Base-by-base conservation (phyloP, 2,888 invertebrate species). In the Eumerus sabulonum region DNA sequence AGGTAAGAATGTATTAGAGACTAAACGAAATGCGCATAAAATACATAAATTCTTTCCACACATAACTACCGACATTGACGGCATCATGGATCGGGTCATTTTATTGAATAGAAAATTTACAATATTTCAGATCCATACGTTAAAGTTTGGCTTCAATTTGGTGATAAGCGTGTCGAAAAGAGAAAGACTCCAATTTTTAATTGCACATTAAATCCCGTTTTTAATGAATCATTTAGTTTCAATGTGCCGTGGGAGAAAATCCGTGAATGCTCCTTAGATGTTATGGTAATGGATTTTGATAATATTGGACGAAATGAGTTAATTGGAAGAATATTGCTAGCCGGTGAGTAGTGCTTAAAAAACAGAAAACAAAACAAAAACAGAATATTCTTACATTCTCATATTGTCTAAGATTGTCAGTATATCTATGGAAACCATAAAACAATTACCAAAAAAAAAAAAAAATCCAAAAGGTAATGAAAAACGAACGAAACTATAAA, bases 181-280 rank as follows among this genome's bases (percentile, higher is more conserved):
- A 94, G 96, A 89, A 98, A 98, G 92, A 98, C 98, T 62, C 96
- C 96, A 79, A 95, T 97, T 86, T 96, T 96, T 89, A 96, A 96
- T 86, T 96, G 96, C 90, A 97, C 96, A 60, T 91, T 98, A 84
- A 97, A 98, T 90, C 98, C 98, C 0, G 94, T 97, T 74, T 98
- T 97, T 92, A 97, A 98, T 90, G 98, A 98, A 90, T 94, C 96
- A 11, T 98, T 98, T 91, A 95, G 95, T 57, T 98, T 97, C 92
- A 96, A 96, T 90, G 97, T 98, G 60, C 97, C 98, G 13, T 98
- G 97, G 97, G 98, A 98, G 90, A 96, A 97, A 90, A 97, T 98
- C 83, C 90, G 98, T 70, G 97, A 98, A 88, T 97, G 98, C 86
- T 96, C 96, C 53, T 91, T 98, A 82, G 96, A 97, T 86, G 95